phyloP scores from a whole-genome alignment of 2,113 vertebrate genomes.

The Cyprinodon variegatus region DNA sequence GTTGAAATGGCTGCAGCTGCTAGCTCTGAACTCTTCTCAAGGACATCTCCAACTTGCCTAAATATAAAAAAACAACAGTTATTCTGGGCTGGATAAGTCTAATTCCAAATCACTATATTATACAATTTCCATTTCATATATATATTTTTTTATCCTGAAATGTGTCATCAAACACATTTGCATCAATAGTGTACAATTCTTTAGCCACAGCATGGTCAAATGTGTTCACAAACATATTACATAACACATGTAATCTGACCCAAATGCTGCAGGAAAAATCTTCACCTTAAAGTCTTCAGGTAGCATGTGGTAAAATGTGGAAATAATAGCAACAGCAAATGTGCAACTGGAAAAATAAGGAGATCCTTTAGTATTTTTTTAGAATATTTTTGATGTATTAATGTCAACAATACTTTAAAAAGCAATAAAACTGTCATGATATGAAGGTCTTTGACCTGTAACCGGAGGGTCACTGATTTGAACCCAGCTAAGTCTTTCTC shows the following conservation, averaged over 20 bases:
- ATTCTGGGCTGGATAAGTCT: not conserved
- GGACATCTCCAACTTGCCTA: not conserved
- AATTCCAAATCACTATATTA: not conserved
- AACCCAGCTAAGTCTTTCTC: too few relatives aligned
- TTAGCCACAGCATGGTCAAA: too few relatives aligned
- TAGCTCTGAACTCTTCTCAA: not conserved
- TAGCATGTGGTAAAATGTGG: not conserved
- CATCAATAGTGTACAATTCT: too few relatives aligned
- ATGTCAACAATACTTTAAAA: not conserved
- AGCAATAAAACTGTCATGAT: too few relatives aligned
- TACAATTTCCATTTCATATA: not conserved
- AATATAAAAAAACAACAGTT: not conserved
- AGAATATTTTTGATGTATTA: not conserved
- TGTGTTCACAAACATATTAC: too few relatives aligned
- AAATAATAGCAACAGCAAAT: not conserved
- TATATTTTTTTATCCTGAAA: not conserved
- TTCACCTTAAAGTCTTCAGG: not conserved
- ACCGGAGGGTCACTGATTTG: too few relatives aligned
- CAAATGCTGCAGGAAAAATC: too few relatives aligned
- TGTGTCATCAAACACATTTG: not conserved
- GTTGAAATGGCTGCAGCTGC: not conserved
- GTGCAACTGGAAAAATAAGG: too few relatives aligned
- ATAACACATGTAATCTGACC: too few relatives aligned
- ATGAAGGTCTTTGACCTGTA: too few relatives aligned
- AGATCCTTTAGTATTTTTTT: too few relatives aligned